Percentiles rank a stretch among this genome's conserved stretches.
phyloP scores from a whole-genome alignment of 2,113 vertebrate genomes.

The Clinocottus analis region DNA sequence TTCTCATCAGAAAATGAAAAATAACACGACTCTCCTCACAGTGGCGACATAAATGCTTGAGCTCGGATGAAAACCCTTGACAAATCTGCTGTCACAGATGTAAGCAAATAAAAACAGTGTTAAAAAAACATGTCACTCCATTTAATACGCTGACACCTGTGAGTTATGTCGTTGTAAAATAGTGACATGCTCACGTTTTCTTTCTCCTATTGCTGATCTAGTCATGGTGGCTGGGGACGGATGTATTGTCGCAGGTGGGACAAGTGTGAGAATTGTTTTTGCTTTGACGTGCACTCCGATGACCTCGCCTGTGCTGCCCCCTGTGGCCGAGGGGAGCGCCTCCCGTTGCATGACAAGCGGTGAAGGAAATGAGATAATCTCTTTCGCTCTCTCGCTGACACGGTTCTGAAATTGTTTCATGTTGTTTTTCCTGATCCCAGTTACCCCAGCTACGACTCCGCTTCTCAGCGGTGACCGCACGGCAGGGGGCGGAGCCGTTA shows the following conservation, averaged over 20 bases:
- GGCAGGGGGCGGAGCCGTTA: constrained; percentile 70
- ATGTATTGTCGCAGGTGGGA: constrained; percentile 1
- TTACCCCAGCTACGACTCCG: constrained; percentile 55
- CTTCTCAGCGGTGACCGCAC: constrained; percentile 65
- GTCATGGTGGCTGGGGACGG: background rate
- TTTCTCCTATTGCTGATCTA: background rate
- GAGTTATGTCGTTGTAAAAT: background rate
- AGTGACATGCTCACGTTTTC: background rate
- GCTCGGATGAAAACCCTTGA: constrained; percentile 2
- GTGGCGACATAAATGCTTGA: constrained; percentile 15
- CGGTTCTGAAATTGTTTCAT: constrained; percentile 71
- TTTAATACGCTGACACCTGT: background rate
- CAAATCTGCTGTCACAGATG: background rate
- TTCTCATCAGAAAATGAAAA: constrained; percentile 64
- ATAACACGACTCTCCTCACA: constrained; percentile 42
- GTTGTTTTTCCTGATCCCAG: constrained; percentile 74
- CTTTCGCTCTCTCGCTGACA: constrained; percentile 68
- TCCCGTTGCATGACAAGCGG: constrained; percentile 65
- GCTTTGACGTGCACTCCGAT: constrained; percentile 22
- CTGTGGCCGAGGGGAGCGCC: constrained; percentile 44
- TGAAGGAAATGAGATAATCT: constrained; percentile 78
- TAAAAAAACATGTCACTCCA: background rate
- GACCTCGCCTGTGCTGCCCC: constrained; percentile 52
- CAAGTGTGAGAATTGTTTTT: constrained; percentile 27
- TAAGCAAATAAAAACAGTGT: background rate